Base-by-base conservation (phyloP, 2,888 invertebrate genomes). In the Melanargia galathea region DNA sequence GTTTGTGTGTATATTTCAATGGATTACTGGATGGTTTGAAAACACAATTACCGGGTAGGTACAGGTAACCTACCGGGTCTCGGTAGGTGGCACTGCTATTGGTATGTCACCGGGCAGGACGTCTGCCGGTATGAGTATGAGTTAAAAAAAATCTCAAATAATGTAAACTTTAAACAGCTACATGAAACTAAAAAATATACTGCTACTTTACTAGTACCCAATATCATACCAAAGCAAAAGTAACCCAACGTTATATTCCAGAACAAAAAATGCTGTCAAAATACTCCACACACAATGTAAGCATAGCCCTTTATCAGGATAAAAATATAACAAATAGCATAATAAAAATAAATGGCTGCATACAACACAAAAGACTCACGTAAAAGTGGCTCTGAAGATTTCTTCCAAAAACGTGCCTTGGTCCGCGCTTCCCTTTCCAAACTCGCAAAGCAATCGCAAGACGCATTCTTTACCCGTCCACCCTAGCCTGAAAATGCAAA, bases 371-470 rank as follows among this genome's bases (percentile, higher is more conserved):
- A 48, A 20, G 5, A 87, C 93, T 92, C 84, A 95, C 95, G 93
- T 94, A 79, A 95, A 95, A 54, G 94, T 89, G 11, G 93, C 92
- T 78, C 92, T 92, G 63, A 94, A 73, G 61, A 95, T 93, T 87
- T 95, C 95, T 64, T 93, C 92, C 65, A 94, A 79, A 75, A 95
- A 94, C 26, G 92, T 86, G 43, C 93, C 93, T 73, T 92, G 92
- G 59, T 83, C 71, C 4, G 71, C 71, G 61, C 77, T 79, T 18
- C 81, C 77, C 74, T 91, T 88, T 30, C 92, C 92, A 20, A 92
- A 89, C 73, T 93, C 92, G 75, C 95, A 95, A 59, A 95, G 84
- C 69, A 93, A 86, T 72, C 93, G 93, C 60, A 93, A 83, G 33
- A 95, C 83, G 77, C 95, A 95, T 52, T 92, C 89, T 71, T 83